A percentile compares a stretch with the other conserved stretches of the same genome.
phyloP scores from a whole-genome alignment of 1,140 invertebrate species.

The Armadillidium nasatum region DNA sequence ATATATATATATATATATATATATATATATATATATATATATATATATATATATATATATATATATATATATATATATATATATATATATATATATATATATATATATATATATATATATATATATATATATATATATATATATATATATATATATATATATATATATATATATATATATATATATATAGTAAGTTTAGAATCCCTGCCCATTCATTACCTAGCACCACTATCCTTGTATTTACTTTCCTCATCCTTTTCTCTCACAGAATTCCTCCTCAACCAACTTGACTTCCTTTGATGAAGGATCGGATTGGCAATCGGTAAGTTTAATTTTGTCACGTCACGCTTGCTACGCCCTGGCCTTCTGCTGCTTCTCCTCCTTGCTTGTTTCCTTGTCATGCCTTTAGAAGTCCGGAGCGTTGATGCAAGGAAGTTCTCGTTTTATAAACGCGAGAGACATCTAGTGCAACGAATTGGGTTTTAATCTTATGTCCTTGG shows the following conservation, averaged over 20 bases:
- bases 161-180: conserved; percentile 26
- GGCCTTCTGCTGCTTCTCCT: no score
- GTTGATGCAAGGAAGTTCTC: no score
- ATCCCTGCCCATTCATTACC: neutral
- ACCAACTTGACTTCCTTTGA: neutral
- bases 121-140: conserved; percentile 20
- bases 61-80: neutral
- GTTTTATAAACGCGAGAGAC: no score
- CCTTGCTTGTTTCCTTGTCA: no score
- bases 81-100: conserved; percentile 23
- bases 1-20: conserved; percentile 28
- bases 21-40: conserved; percentile 3
- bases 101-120: conserved; percentile 23
- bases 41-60: neutral
- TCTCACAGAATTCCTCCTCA: neutral
- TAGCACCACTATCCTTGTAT: neutral
- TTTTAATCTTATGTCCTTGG: no score
- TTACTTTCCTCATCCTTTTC: conserved; percentile 1
- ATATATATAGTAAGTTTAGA: conserved; percentile 19
- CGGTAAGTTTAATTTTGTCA: neutral
- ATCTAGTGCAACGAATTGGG: no score
- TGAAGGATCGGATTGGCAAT: neutral
- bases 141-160: conserved; percentile 14
- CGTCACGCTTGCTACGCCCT: neutral
- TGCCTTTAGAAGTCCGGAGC: no score